Conservation (phyloP, 2,797 vertebrate genomes). For the Amphiprion clarkii region DNA sequence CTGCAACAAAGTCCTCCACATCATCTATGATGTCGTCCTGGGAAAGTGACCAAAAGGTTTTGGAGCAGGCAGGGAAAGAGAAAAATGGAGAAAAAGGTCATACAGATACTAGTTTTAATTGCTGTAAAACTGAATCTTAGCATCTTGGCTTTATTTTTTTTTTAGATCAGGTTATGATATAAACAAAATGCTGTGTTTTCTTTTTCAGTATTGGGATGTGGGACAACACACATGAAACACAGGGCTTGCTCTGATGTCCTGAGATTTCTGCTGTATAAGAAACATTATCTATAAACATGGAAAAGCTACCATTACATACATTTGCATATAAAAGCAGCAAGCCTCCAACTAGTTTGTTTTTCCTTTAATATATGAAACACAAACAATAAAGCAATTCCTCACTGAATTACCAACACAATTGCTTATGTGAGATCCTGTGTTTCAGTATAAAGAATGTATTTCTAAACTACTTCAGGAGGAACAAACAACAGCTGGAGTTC, state of each 20-base stretch:
- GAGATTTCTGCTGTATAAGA: background rate
- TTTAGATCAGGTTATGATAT: background rate
- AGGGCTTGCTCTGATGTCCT: background rate
- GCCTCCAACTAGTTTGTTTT: background rate
- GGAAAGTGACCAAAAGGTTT: background rate
- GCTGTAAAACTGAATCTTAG: background rate
- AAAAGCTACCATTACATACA: background rate
- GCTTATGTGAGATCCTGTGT: background rate
- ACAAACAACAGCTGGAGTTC: constrained; percentile 47
- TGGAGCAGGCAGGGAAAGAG: background rate
- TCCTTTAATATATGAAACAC: background rate
- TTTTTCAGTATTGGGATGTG: background rate
- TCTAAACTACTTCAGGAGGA: background rate
- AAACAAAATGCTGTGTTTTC: background rate
- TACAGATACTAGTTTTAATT: background rate
- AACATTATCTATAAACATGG: background rate
- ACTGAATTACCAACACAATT: background rate
- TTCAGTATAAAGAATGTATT: background rate
- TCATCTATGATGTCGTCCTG: constrained; percentile 99
- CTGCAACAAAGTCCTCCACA: constrained; percentile 95
- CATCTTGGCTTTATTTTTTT: background rate
- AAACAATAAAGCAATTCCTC: background rate
- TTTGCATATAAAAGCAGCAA: background rate
- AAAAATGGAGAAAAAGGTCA: background rate
- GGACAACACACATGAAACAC: background rate